Conservation (phyloP, 1,140 invertebrate genomes). For the Rhagoletis zephyria region DNA sequence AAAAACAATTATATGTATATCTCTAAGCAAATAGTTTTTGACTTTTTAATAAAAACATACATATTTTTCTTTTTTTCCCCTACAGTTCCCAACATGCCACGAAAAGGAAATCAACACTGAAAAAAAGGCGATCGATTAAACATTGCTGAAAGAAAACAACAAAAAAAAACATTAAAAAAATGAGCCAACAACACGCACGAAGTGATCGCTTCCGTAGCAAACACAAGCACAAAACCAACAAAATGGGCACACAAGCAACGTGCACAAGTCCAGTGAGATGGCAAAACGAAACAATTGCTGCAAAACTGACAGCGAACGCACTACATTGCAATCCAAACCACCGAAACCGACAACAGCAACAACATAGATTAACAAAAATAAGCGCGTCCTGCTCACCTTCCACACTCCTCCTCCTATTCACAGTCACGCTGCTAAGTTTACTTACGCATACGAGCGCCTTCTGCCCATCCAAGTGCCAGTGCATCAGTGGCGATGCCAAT, state of each 20-base stretch:
- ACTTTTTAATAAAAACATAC: too few species aligned
- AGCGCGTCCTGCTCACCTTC: not conserved
- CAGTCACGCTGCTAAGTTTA: slow-evolving; percentile 55
- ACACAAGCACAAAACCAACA: not conserved
- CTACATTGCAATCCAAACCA: slow-evolving; percentile 3
- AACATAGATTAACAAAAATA: not conserved
- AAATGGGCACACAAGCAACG: not conserved
- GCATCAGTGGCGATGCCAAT: slow-evolving; percentile 80
- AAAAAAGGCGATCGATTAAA: not conserved
- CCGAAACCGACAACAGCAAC: not conserved
- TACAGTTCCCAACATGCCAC: not conserved
- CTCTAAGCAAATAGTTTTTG: too few species aligned
- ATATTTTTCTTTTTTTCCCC: too few species aligned
- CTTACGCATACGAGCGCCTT: slow-evolving; percentile 75
- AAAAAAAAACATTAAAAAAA: not conserved
- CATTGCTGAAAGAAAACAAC: not conserved
- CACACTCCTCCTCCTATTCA: not conserved
- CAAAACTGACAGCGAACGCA: not conserved
- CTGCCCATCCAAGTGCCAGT: slow-evolving; percentile 85
- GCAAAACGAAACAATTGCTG: not conserved
- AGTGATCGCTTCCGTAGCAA: not conserved
- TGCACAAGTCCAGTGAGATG: slow-evolving; percentile 47
- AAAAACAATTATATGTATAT: too few species aligned
- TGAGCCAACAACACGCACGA: not conserved
- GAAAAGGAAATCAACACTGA: not conserved